Percentiles rank a stretch among this genome's conserved stretches.
Conservation (phyloP, 2,888 invertebrate species). For the Sarcophaga carnaria region DNA sequence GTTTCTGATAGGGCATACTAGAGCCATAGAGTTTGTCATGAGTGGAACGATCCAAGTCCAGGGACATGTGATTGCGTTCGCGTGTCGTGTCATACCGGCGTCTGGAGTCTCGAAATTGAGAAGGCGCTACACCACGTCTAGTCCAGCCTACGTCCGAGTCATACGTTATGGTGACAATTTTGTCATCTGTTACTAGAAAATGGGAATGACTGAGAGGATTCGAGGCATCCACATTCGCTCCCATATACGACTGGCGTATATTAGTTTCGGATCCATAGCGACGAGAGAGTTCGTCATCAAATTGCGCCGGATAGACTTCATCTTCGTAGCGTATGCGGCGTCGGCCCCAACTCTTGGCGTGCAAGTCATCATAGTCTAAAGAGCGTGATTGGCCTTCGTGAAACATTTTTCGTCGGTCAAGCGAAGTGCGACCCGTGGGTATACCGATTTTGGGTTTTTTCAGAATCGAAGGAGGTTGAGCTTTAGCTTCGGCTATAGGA, state of each 20-base stretch:
- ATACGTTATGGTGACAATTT: conserved; percentile 82
- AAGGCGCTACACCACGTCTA: conserved; percentile 80
- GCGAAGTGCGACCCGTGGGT: conserved; percentile 67
- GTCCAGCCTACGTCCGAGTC: conserved; percentile 82
- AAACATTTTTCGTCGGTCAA: conserved; percentile 78
- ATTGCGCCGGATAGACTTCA: conserved; percentile 74
- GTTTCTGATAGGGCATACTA: conserved; percentile 78
- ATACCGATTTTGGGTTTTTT: conserved; percentile 78
- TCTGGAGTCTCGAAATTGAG: conserved; percentile 78
- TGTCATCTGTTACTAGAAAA: conserved; percentile 81
- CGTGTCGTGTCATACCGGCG: conserved; percentile 71
- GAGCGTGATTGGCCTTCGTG: conserved; percentile 80
- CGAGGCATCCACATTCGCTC: conserved; percentile 78
- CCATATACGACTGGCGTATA: conserved; percentile 81
- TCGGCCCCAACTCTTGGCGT: conserved; percentile 80
- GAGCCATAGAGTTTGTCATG: conserved; percentile 79
- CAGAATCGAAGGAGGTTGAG: conserved; percentile 77
- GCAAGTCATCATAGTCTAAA: conserved; percentile 80
- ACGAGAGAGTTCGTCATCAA: conserved; percentile 73
- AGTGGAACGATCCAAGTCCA: conserved; percentile 79
- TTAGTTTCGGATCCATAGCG: conserved; percentile 81
- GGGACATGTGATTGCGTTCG: conserved; percentile 79
- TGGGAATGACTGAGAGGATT: conserved; percentile 81
- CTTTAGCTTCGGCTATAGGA: conserved; percentile 78
- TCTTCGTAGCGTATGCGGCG: conserved; percentile 81